These are phyloP conservation scores for Enteromius fasciolatus DNA, from an alignment of 2,797 vertebrate genomes.

Conservation along the genomic window DNA sequence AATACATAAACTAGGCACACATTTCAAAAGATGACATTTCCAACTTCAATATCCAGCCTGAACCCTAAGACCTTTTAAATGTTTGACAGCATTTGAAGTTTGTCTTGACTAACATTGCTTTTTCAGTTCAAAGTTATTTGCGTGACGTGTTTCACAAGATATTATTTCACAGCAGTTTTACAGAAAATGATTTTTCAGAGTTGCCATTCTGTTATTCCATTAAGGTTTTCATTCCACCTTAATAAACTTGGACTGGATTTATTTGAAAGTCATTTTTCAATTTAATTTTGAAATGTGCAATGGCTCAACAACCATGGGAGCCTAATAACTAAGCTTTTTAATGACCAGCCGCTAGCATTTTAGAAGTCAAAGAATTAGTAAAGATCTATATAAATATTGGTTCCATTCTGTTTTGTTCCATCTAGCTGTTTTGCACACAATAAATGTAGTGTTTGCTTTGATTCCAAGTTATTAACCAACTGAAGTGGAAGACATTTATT, in stretches of 20 bases:
- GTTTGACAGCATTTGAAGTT: background rate
- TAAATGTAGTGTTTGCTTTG: background rate
- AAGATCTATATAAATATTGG: background rate
- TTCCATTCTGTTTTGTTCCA: background rate
- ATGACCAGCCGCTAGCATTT: background rate
- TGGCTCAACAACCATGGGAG: background rate
- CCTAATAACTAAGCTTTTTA: background rate
- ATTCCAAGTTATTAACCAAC: background rate
- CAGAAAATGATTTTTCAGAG: background rate
- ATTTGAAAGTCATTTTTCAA: background rate
- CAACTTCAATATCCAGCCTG: background rate
- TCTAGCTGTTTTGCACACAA: background rate
- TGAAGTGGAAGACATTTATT: background rate
- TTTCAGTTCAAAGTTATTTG: background rate
- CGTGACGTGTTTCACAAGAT: background rate
- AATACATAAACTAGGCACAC: background rate
- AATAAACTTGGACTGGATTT: background rate
- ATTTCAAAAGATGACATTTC: constrained; percentile 1
- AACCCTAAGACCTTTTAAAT: background rate
- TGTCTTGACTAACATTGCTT: background rate
- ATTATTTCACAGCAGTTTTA: background rate
- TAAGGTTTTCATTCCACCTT: background rate
- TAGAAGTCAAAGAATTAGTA: background rate
- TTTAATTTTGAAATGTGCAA: background rate
- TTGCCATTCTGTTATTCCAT: background rate